phyloP scores from a whole-genome alignment of 2,888 invertebrate genomes.

The Osmoderma eremita region DNA sequence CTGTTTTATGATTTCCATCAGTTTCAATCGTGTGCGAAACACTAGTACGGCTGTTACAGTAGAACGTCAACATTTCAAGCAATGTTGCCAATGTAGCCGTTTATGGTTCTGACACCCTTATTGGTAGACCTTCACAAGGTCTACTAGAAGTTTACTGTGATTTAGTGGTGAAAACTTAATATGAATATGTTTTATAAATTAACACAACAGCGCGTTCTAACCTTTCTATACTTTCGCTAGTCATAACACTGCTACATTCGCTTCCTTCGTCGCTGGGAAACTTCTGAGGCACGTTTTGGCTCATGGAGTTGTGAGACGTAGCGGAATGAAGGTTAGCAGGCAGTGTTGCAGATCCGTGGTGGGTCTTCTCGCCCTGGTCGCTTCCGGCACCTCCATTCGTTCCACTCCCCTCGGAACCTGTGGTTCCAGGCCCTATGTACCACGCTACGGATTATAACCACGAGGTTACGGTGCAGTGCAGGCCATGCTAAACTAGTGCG shows the following conservation, averaged over 20 bases:
- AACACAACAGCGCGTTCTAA: too few species aligned
- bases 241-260: constrained; percentile 88
- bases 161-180: neutral
- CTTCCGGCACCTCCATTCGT: constrained; percentile 61
- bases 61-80: neutral
- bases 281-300: constrained; percentile 67
- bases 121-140: too few species aligned
- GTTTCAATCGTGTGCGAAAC: too few species aligned
- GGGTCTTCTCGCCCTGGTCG: constrained; percentile 65
- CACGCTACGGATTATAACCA: constrained; percentile 61
- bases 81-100: neutral
- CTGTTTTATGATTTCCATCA: too few species aligned
- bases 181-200: neutral
- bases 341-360: constrained; percentile 74
- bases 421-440: constrained; percentile 64
- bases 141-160: too few species aligned
- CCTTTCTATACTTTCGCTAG: constrained; percentile 82
- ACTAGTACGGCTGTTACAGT: neutral
- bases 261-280: constrained; percentile 85
- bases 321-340: constrained; percentile 69
- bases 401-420: constrained; percentile 59
- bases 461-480: constrained; percentile 58
- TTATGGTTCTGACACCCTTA: neutral
- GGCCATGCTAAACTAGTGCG: constrained; percentile 52
- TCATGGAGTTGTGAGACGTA: constrained; percentile 65